A percentile compares a stretch with the other conserved stretches of the same genome.
These are phyloP conservation scores for Aquatica leii DNA, from an alignment of 2,888 invertebrate genomes.

Conservation along the genomic window DNA sequence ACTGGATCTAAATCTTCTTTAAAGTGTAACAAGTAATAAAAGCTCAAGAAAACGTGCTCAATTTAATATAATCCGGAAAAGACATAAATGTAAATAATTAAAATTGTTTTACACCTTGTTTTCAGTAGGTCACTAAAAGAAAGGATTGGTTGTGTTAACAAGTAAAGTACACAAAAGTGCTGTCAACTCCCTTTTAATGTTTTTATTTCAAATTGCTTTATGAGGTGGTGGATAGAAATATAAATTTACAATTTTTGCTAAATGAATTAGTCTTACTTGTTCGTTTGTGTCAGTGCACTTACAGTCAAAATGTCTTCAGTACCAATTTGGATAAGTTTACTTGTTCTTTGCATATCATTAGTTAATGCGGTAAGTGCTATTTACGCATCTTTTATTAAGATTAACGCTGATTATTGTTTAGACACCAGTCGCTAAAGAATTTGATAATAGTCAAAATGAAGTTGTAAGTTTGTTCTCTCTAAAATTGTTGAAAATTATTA, in stretches of 20 bases:
- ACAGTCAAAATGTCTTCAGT: not conserved
- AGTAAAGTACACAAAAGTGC: conserved; percentile 29
- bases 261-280: not conserved
- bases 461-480: not conserved
- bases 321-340: not conserved
- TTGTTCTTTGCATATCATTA: not conserved
- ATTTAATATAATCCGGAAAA: conserved; percentile 40
- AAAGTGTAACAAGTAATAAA: conserved; percentile 13
- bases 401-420: not conserved
- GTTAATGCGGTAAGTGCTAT: conserved; percentile 2
- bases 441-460: not conserved
- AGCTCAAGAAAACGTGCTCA: too few relatives aligned
- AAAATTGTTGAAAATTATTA: not conserved
- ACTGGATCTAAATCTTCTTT: too few relatives aligned
- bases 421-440: not conserved
- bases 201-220: conserved; percentile 17
- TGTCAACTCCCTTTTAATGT: conserved; percentile 30
- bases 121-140: conserved; percentile 46
- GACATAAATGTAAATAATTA: conserved; percentile 39
- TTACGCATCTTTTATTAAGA: not conserved
- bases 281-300: not conserved
- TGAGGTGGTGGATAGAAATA: conserved; percentile 29
- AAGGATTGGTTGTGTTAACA: conserved; percentile 46
- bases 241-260: conserved; percentile 26
- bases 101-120: conserved; percentile 42